Percentiles rank a stretch among this genome's conserved stretches.
These are phyloP conservation scores for Branchellion lobata DNA, from an alignment of 2,888 invertebrate genomes.

Conservation along the genomic window DNA sequence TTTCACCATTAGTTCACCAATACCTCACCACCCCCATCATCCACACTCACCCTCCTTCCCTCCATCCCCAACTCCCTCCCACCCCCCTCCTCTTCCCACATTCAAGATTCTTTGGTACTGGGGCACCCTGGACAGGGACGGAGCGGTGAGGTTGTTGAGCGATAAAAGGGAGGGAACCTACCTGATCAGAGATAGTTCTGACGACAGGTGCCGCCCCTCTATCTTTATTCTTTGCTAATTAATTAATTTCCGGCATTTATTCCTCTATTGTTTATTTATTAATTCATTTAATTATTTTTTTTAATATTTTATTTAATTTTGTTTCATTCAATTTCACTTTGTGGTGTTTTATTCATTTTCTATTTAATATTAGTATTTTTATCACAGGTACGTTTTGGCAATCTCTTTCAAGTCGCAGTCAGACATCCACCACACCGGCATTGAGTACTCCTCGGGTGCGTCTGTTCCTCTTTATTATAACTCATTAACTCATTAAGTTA, in stretches of 20 bases:
- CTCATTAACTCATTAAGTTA: neutral
- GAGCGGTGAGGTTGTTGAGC: slow-evolving; percentile 4
- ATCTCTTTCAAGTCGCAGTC: slow-evolving; percentile 32
- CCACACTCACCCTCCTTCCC: too few relatives aligned
- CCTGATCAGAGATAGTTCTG: slow-evolving; percentile 37
- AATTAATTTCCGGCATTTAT: too few relatives aligned
- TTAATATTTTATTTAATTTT: too few relatives aligned
- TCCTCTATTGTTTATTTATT: neutral
- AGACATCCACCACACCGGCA: slow-evolving; percentile 37
- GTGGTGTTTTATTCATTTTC: neutral
- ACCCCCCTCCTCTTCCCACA: too few relatives aligned
- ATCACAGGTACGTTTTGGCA: slow-evolving; percentile 27
- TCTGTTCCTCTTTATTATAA: neutral
- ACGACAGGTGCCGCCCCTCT: slow-evolving; percentile 22
- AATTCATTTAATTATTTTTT: too few relatives aligned
- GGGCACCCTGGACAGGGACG: slow-evolving; percentile 37
- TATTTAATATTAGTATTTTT: neutral
- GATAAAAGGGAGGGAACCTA: slow-evolving; percentile 23
- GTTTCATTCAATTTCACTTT: neutral
- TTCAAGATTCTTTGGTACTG: slow-evolving; percentile 39
- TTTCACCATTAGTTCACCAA: too few relatives aligned
- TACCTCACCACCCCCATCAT: too few relatives aligned
- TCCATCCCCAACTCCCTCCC: too few relatives aligned
- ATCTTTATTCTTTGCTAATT: too few relatives aligned
- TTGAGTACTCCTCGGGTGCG: slow-evolving; percentile 26